Percentiles rank a stretch among this genome's conserved stretches.
Evolutionary conservation across 30 jellyfish, hydroid and myxozoan genomes (phyloP).

Genomic region (Aurelia sp.): DNA sequence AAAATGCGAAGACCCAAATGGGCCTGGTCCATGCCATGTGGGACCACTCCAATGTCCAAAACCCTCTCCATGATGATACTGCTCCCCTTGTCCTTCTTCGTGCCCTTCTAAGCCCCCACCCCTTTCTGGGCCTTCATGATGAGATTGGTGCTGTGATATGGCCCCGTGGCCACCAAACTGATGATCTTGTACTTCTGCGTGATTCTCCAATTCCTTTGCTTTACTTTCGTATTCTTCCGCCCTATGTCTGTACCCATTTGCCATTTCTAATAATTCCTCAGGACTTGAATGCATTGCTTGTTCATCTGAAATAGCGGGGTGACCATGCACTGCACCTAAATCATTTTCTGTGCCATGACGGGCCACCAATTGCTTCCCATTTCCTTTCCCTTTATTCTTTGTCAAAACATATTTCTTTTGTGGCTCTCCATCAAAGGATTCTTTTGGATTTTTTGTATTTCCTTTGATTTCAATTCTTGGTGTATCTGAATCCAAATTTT

Average conservation of each 20-base stretch:
- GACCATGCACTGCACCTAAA: conserved; percentile 68
- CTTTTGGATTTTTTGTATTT: background rate
- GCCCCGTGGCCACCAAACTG: conserved; percentile 57
- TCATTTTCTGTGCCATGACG: conserved; percentile 37
- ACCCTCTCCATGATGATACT: conserved; percentile 38
- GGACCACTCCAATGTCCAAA: conserved; percentile 45
- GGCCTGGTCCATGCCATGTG: conserved; percentile 72
- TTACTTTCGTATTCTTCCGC: conserved; percentile 78
- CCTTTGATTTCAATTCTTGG: background rate
- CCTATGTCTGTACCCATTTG: conserved; percentile 64
- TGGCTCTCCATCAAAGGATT: too few species aligned
- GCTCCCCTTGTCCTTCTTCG: conserved; percentile 54
- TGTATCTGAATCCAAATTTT: background rate
- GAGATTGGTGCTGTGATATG: conserved; percentile 50
- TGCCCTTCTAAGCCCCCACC: conserved; percentile 53
- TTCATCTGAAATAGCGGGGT: conserved; percentile 64
- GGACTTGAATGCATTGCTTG: conserved; percentile 67
- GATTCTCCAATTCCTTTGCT: conserved; percentile 77
- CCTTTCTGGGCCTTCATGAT: conserved; percentile 65
- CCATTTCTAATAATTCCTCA: conserved; percentile 58
- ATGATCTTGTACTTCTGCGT: conserved; percentile 78
- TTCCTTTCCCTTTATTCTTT: background rate
- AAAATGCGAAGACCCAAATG: conserved; percentile 42
- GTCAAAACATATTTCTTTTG: background rate
- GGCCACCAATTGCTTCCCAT: background rate